phyloP scores from a whole-genome alignment of 2,113 vertebrate genomes.

The Sphaerodactylus townsendi region DNA sequence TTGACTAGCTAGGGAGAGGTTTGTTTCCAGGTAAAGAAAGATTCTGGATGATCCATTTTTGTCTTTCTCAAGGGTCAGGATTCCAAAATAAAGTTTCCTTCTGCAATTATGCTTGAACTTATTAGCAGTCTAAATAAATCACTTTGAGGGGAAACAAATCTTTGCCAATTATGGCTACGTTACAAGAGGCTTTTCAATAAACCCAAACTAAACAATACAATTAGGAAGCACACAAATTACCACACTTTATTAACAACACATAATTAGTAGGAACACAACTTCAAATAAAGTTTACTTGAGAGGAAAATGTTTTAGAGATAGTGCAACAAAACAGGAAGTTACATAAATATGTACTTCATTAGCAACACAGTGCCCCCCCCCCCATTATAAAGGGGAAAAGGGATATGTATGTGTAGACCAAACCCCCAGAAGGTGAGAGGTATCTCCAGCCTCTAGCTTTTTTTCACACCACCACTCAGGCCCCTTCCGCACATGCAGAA shows the following conservation, averaged over 20 bases:
- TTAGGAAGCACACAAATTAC: conserved; percentile 40
- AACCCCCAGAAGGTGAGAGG: no score
- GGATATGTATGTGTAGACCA: neutral
- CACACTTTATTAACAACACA: conserved; percentile 39
- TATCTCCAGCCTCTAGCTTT: no score
- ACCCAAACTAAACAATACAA: conserved; percentile 42
- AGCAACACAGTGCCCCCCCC: neutral
- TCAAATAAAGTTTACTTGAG: neutral
- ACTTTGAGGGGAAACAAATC: conserved; percentile 68
- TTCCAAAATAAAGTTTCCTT: conserved; percentile 71
- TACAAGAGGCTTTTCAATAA: conserved; percentile 61
- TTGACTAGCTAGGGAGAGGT: conserved; percentile 42
- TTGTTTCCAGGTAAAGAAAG: conserved; percentile 73
- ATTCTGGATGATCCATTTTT: conserved; percentile 72
- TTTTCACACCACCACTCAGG: no score
- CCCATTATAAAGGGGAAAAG: neutral
- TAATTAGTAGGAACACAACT: conserved; percentile 33
- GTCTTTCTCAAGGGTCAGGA: conserved; percentile 81
- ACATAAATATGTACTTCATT: neutral
- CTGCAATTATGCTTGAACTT: conserved; percentile 75
- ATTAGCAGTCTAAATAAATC: conserved; percentile 77
- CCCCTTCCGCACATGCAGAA: no score
- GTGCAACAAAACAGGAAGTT: neutral
- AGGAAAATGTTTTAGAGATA: neutral
- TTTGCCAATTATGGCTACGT: conserved; percentile 31